These are phyloP conservation scores for Brenthis ino DNA, from an alignment of 2,888 invertebrate genomes.

Conservation along the genomic window DNA sequence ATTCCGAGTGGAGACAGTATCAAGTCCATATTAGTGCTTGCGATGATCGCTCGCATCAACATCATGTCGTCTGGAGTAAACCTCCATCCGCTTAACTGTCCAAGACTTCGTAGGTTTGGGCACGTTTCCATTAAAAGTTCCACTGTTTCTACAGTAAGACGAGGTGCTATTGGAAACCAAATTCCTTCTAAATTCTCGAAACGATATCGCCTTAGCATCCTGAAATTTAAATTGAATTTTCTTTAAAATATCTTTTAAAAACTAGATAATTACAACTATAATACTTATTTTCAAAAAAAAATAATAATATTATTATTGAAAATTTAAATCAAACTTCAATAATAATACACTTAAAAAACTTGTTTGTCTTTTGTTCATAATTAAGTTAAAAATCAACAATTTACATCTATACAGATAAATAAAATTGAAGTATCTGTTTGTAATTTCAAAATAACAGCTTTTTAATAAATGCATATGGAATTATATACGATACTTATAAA, in stretches of 20 bases:
- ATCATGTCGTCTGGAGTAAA: conserved; percentile 86
- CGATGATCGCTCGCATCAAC: conserved; percentile 84
- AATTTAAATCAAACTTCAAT: no score
- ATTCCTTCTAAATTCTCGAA: conserved; percentile 85
- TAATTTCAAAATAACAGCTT: no score
- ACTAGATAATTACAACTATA: background rate
- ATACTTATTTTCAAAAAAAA: no score
- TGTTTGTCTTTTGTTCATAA: no score
- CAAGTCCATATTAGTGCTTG: conserved; percentile 85
- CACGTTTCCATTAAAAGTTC: conserved; percentile 86
- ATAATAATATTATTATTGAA: background rate
- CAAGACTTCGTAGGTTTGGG: conserved; percentile 84
- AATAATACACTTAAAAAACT: no score
- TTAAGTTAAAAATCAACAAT: background rate
- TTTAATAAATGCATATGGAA: no score
- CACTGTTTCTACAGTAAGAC: conserved; percentile 83
- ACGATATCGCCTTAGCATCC: conserved; percentile 85
- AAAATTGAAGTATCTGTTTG: no score
- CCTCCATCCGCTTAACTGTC: conserved; percentile 86
- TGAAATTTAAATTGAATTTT: conserved; percentile 54
- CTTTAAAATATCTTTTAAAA: conserved; percentile 1
- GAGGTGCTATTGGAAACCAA: conserved; percentile 86
- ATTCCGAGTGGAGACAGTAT: conserved; percentile 84
- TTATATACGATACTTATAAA: no score
- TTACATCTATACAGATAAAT: background rate